Conservation (phyloP, 2,113 vertebrate species). For the Symphodus melops region DNA sequence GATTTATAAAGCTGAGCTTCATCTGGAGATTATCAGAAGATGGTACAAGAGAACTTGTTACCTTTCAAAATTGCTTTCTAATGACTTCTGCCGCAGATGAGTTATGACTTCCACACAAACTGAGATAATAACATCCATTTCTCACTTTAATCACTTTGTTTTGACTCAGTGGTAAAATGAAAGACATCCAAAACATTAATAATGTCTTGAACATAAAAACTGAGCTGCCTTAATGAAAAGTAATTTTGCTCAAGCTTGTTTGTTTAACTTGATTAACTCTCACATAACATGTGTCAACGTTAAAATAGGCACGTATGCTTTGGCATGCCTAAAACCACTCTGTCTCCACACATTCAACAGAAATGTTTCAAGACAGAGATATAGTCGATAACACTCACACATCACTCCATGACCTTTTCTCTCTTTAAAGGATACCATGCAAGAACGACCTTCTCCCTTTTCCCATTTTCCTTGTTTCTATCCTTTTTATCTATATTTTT, state of each 20-base stretch:
- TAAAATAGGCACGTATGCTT: not conserved
- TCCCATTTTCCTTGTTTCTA: no score
- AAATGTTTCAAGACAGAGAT: not conserved
- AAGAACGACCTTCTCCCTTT: no score
- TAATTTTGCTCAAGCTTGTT: not conserved
- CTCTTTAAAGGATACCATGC: no score
- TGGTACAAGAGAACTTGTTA: not conserved
- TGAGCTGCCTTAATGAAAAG: not conserved
- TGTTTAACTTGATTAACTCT: conserved; percentile 27
- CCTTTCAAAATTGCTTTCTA: conserved; percentile 11
- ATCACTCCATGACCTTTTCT: no score
- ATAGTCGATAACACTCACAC: no score
- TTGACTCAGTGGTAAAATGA: not conserved
- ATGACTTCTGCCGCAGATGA: conserved; percentile 22
- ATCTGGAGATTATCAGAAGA: not conserved
- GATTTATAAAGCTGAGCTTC: conserved; percentile 9
- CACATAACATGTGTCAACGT: not conserved
- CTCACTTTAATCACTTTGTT: conserved; percentile 29
- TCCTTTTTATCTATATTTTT: no score
- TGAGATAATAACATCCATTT: not conserved
- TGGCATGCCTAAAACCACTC: not conserved
- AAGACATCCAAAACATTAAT: not conserved
- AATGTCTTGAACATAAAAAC: not conserved
- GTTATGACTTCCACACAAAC: conserved; percentile 18
- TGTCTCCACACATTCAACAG: not conserved